Evolutionary conservation across 2,888 invertebrate genomes (phyloP).

Genomic region (Linnaemya tessellans): DNA sequence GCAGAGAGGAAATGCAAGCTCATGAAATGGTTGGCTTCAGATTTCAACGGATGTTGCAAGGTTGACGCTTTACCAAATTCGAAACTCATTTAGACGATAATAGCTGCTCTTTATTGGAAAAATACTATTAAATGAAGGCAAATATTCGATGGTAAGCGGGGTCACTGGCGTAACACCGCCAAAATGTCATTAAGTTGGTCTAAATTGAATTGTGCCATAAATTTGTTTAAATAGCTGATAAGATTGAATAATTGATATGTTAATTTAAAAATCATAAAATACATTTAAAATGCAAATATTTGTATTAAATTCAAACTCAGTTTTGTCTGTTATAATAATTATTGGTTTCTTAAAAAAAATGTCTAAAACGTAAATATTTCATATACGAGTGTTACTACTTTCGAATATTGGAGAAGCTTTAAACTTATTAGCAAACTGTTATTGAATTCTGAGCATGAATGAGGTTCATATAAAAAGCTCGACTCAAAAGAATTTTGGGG

Average conservation of each 20-base stretch:
- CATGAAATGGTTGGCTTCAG: not conserved
- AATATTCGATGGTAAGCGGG: not conserved
- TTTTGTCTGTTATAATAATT: too few species aligned
- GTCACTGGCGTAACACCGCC: not conserved
- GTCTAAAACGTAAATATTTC: too few species aligned
- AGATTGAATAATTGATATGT: not conserved
- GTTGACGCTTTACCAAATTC: constrained; percentile 12
- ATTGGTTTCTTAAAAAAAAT: too few species aligned
- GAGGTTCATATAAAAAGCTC: too few species aligned
- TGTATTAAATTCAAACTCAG: too few species aligned
- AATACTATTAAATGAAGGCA: not conserved
- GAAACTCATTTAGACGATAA: not conserved
- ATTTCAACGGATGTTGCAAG: constrained; percentile 23
- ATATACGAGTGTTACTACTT: too few species aligned
- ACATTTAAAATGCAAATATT: not conserved
- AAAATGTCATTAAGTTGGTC: not conserved
- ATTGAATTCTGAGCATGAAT: too few species aligned
- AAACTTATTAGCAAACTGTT: too few species aligned
- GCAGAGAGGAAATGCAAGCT: constrained; percentile 39
- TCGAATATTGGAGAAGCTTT: too few species aligned
- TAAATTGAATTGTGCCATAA: constrained; percentile 3
- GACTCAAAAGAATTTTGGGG: too few species aligned
- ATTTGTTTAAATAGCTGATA: not conserved
- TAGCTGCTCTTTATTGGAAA: not conserved
- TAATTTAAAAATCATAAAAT: not conserved